Evolutionary conservation across 2,888 invertebrate species (phyloP).

Genomic region (Drosophila paramelanica): DNA sequence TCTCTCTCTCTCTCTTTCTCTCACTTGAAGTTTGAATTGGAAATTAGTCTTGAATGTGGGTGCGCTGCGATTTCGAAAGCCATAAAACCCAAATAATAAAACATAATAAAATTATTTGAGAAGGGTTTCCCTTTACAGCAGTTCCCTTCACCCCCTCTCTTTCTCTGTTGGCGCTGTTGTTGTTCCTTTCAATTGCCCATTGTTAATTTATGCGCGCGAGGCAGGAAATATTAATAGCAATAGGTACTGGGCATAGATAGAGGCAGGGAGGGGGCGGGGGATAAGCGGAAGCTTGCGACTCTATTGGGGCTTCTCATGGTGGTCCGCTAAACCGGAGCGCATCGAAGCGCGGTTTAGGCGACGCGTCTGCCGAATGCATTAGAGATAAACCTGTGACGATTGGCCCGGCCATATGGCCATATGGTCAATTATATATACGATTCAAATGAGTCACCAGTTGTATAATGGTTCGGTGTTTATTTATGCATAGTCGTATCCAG

Average conservation of each 20-base stretch:
- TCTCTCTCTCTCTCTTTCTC: conserved; percentile 13
- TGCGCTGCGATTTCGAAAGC: conserved; percentile 50
- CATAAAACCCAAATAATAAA: conserved; percentile 62
- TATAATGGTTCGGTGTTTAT: conserved; percentile 24
- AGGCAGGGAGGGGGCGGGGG: conserved; percentile 27
- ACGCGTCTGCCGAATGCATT: conserved; percentile 40
- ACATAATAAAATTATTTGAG: conserved; percentile 53
- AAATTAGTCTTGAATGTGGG: conserved; percentile 54
- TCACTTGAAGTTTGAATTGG: conserved; percentile 19
- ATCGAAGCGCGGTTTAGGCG: conserved; percentile 16
- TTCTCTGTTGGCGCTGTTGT: not conserved
- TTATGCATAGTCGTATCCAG: conserved; percentile 6
- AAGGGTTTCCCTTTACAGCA: conserved; percentile 60
- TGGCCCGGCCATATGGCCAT: conserved; percentile 7
- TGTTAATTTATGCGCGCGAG: conserved; percentile 77
- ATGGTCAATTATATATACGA: conserved; percentile 29
- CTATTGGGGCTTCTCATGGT: conserved; percentile 35
- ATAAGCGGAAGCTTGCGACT: conserved; percentile 53
- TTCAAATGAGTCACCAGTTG: conserved; percentile 39
- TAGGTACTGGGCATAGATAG: conserved; percentile 32
- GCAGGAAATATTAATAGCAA: conserved; percentile 77
- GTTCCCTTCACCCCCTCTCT: not conserved
- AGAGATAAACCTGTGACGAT: conserved; percentile 38
- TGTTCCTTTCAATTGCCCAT: conserved; percentile 23
- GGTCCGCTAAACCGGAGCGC: conserved; percentile 37